These are phyloP conservation scores for Falco punctatus DNA, from an alignment of 2,113 vertebrate species.

Conservation along the genomic window DNA sequence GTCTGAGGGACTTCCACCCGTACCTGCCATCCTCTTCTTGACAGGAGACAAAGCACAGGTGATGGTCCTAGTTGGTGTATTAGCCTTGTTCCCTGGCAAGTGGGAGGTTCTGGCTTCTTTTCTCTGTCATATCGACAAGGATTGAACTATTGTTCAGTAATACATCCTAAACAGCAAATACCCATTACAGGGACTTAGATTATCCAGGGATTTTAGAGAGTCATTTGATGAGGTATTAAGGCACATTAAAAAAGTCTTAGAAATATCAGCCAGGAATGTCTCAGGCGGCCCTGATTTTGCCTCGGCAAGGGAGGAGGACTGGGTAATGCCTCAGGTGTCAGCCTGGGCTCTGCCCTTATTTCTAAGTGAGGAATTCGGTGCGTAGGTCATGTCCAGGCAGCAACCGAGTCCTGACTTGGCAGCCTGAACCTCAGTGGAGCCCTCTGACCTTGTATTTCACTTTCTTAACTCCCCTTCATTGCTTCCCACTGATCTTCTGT, in stretches of 20 bases:
- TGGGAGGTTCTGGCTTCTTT: neutral
- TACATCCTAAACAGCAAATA: neutral
- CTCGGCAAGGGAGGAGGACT: neutral
- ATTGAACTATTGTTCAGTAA: neutral
- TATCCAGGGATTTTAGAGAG: neutral
- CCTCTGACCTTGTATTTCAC: neutral
- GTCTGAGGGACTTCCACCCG: neutral
- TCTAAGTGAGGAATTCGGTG: neutral
- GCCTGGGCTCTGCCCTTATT: neutral
- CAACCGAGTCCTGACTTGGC: neutral
- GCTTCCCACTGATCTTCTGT: neutral
- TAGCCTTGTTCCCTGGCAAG: neutral
- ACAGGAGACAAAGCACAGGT: neutral
- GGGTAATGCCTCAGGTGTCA: neutral
- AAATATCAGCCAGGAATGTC: neutral
- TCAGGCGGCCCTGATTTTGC: neutral
- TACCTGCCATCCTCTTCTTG: neutral
- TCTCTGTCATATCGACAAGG: accelerated
- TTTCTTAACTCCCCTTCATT: neutral
- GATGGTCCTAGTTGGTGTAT: neutral
- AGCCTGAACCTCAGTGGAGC: neutral
- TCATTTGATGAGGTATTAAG: neutral
- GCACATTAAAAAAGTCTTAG: neutral
- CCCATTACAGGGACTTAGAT: neutral
- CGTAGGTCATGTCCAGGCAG: neutral